Evolutionary conservation across 2,113 vertebrate species (phyloP).

Genomic region (Vulpes ferrilata): DNA sequence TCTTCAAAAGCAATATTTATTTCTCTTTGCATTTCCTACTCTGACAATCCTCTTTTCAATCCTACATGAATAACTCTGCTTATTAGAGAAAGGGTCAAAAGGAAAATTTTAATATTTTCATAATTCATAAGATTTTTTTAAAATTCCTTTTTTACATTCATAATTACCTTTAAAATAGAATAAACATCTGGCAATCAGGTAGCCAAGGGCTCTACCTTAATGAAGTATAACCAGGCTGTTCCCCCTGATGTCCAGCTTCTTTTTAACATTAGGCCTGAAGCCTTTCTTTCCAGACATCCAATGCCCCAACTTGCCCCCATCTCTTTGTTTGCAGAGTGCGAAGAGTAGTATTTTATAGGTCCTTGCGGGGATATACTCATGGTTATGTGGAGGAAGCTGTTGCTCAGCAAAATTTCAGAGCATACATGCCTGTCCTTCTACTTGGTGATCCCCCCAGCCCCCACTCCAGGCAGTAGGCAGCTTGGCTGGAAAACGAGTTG

Average conservation of each 20-base stretch:
- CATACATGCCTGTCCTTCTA: neutral
- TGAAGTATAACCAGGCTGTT: neutral
- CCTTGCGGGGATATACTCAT: neutral
- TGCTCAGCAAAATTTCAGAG: neutral
- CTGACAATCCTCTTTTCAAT: neutral
- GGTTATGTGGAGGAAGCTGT: neutral
- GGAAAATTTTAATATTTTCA: neutral
- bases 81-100: neutral
- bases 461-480: neutral
- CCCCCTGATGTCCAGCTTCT: neutral
- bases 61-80: neutral
- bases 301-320: neutral
- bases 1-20: neutral
- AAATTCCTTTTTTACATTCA: neutral
- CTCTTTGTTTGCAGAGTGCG: neutral
- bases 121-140: neutral
- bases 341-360: neutral
- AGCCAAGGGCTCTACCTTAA: neutral
- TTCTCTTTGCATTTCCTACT: conserved; percentile 1
- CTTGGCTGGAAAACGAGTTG: neutral
- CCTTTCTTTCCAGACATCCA: neutral
- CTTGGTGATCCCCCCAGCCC: neutral
- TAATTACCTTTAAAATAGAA: neutral
- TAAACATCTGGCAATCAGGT: neutral
- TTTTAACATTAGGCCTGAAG: neutral